Base-by-base conservation (phyloP, 2,113 vertebrate species). In the Pao palembangensis region DNA sequence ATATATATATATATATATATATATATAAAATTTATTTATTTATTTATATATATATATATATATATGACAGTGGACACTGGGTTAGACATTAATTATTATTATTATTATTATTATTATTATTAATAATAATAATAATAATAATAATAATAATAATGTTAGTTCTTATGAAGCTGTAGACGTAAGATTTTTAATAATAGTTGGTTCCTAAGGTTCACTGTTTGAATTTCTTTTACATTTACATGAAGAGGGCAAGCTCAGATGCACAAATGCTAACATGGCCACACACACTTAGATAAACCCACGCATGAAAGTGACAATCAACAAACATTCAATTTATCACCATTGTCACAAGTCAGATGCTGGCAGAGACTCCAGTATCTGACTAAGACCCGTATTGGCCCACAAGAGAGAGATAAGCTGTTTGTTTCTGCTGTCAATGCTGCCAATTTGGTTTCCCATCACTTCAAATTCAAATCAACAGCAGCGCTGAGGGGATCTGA, bases 391-490 rank as follows among this genome's bases (percentile, higher is more conserved):
- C 79, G 63, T 72, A 82, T 70, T 85, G 84, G 87, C 84, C 83
- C 81, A 76, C 75, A 80, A 88, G 87, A 83, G 83, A 76, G 76
- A 84, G 84, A 89, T 84, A 85, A 85, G 84, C 84, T 87, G 85
- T 88, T 88, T 86, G 85, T 88, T 87, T 87, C 81, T 86, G 85
- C 77, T 86, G 84, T 88, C 85, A 87, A 84, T 86, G 82, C 71
- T 86, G 85, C 84, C 84, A 86, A 87, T 87, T 86, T 88, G 77
- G 82, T 84, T 85, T 83, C 80, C 81, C 78, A 86, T 86, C 86
- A 86, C 84, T 85, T 85, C 81, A 89, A 86, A 86, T 89, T 89
- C 83, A 88, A 86, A 88, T 88, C 84, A 89, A 88, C 87, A 82
- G 84, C 77, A 78, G 76, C 55, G 53, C 83, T 80, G 78, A 74